Base-by-base conservation (phyloP, 2,888 invertebrate genomes). In the Hetaerina titia region DNA sequence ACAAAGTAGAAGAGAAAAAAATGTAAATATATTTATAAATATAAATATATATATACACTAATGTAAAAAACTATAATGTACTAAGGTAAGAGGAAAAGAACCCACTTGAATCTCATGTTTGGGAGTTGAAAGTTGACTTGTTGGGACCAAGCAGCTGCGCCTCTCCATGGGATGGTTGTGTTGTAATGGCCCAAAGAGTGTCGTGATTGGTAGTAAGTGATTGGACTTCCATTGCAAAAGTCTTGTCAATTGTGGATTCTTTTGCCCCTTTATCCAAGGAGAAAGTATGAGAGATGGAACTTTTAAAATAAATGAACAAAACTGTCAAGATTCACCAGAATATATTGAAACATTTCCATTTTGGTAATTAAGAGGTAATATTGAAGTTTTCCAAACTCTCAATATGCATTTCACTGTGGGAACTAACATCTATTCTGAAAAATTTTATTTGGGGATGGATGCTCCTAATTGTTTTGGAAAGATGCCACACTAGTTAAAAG, bases 21-120 rank as follows among this genome's bases (percentile, higher is more conserved):
- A 92, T 92, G 92, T 92, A 92, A 92, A 92, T 92, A 92, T 92
- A 92, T 92, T 92, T 92, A 92, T 92, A 92, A 92, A 92, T 92
- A 92, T 92, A 92, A 81, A 81, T 92, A 92, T 90, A 92, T 63
- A 90, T 63, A 90, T 69, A 92, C 92, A 69, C 69, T 69, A 69
- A 69, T 92, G 69, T 69, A 92, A 92, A 90, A 90, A 92, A 92
- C 92, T 92, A 81, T 81, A 64, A 92, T 92, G 69, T 92, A 92
- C 92, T 92, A 56, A 92, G 81, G 81, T 92, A 74, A 92, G 92
- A 92, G 92, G 92, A 92, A 92, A 92, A 92, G 92, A 92, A 92
- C 92, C 92, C 92, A 92, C 92, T 92, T 92, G 92, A 69, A 92
- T 92, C 81, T 81, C 56, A 69, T 92, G 92, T 69, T 74, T 92